Evolutionary conservation across 2,888 invertebrate species (phyloP).

Genomic region (Archaeoteleia sp.): DNA sequence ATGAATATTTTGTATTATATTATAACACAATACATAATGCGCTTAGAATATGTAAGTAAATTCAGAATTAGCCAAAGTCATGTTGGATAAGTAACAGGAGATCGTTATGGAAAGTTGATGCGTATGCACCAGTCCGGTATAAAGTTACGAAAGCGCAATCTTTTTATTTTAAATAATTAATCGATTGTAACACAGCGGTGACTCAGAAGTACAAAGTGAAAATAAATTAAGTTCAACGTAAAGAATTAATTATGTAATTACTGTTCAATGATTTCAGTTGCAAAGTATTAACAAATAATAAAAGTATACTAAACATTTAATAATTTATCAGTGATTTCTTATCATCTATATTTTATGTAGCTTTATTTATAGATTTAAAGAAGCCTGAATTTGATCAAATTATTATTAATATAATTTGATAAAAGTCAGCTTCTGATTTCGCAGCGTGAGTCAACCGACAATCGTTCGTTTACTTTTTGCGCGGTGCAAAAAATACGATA

Average conservation of each 20-base stretch:
- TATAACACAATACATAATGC: no score
- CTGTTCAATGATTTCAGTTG: neutral
- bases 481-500: slow-evolving; percentile 2
- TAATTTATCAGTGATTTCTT: no score
- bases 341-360: no score
- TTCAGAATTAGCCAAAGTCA: slow-evolving; percentile 7
- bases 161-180: slow-evolving; percentile 26
- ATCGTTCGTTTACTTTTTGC: neutral
- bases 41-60: slow-evolving; percentile 12
- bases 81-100: slow-evolving; percentile 28
- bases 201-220: neutral
- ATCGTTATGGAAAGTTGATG: slow-evolving; percentile 35
- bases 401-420: no score
- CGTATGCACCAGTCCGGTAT: slow-evolving; percentile 20
- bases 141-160: slow-evolving; percentile 30
- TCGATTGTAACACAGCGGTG: slow-evolving; percentile 24
- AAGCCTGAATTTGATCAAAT: no score
- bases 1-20: no score
- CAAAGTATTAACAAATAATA: neutral
- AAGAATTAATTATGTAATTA: neutral
- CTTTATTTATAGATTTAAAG: no score
- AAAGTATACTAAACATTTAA: no score
- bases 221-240: neutral
- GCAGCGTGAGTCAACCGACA: neutral
- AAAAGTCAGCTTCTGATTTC: neutral